Evolutionary conservation across 2,113 vertebrate genomes (phyloP).

Genomic region (Colistium nudipinnis): DNA sequence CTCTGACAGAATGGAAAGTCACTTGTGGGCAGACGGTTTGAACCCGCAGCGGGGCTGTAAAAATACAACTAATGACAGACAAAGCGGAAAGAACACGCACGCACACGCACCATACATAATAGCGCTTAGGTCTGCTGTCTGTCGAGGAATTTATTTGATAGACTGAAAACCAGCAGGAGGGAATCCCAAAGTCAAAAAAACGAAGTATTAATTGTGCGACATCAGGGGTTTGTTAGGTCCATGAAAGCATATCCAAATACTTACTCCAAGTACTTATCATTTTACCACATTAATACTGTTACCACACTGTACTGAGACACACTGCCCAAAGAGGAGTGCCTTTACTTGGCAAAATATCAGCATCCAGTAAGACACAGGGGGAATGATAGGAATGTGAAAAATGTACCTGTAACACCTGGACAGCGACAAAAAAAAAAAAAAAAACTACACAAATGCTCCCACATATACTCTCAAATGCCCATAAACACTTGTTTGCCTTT

Average conservation of each 20-base stretch:
- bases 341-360: slow-evolving; percentile 56
- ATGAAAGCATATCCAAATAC: not conserved
- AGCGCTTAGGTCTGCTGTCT: slow-evolving; percentile 16
- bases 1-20: slow-evolving; percentile 81
- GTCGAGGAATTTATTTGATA: slow-evolving; percentile 29
- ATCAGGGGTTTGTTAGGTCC: not conserved
- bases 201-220: too few relatives aligned
- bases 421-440: not conserved
- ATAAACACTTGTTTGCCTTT: not conserved
- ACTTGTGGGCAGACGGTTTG: slow-evolving; percentile 72
- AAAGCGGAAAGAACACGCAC: slow-evolving; percentile 51
- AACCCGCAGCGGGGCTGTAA: slow-evolving; percentile 74
- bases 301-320: not conserved
- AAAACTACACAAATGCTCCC: not conserved
- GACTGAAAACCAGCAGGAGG: slow-evolving; percentile 27
- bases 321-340: not conserved
- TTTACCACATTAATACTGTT: not conserved
- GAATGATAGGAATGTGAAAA: slow-evolving; percentile 82
- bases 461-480: not conserved
- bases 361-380: slow-evolving; percentile 71
- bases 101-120: slow-evolving; percentile 17
- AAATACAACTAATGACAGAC: slow-evolving; percentile 69
- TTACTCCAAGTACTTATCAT: not conserved
- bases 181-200: not conserved
- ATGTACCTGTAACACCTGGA: slow-evolving; percentile 62